These are phyloP conservation scores for Cynaeus angustus DNA, from an alignment of 2,888 invertebrate species.

Conservation along the genomic window DNA sequence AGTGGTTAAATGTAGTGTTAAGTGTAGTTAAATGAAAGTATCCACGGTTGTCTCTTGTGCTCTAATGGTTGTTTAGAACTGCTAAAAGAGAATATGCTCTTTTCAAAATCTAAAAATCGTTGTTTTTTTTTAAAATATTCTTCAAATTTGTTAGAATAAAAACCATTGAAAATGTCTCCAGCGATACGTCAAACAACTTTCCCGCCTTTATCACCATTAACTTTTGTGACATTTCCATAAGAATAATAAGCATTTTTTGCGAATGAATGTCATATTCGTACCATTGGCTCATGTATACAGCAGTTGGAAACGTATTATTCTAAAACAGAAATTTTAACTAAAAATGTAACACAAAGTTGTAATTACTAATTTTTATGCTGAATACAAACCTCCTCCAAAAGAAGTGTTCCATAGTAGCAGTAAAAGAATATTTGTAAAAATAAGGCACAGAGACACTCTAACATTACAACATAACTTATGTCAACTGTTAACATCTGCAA, in stretches of 20 bases:
- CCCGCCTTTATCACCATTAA: slow-evolving; percentile 1
- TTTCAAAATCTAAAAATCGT: not conserved
- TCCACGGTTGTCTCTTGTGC: too few species aligned
- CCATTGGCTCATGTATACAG: not conserved
- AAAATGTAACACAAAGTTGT: too few species aligned
- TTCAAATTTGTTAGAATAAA: not conserved
- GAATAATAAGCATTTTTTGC: not conserved
- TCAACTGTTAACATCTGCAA: not conserved
- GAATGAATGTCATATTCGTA: not conserved
- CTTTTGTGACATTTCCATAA: slow-evolving; percentile 2
- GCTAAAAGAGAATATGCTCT: slow-evolving; percentile 15
- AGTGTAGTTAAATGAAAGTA: too few species aligned
- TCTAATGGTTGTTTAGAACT: slow-evolving; percentile 9
- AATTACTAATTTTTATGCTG: too few species aligned
- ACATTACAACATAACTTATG: not conserved
- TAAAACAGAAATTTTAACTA: too few species aligned
- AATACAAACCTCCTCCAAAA: not conserved
- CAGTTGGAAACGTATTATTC: not conserved
- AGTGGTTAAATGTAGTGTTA: too few species aligned
- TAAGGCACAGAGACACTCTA: not conserved
- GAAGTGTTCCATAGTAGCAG: not conserved
- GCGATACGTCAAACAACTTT: not conserved
- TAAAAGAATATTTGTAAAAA: slow-evolving; percentile 5
- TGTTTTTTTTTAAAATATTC: too few species aligned
- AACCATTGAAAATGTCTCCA: slow-evolving; percentile 20